Evolutionary conservation across 1,140 invertebrate genomes (phyloP).

Genomic region (Anoplolepis gracilipes): DNA sequence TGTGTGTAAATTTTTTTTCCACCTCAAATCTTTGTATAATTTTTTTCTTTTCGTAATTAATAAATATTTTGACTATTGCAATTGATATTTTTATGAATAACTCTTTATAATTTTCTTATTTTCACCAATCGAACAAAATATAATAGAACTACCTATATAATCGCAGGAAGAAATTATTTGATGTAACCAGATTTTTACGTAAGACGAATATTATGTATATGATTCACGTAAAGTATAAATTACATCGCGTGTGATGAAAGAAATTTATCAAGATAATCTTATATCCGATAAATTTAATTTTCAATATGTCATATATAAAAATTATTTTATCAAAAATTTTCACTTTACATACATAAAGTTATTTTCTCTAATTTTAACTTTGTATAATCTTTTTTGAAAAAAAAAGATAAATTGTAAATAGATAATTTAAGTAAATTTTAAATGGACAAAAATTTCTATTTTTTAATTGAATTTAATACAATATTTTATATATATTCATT

Average conservation of each 20-base stretch:
- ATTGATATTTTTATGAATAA: not conserved
- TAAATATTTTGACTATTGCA: not conserved
- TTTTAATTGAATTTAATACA: not conserved
- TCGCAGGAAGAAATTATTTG: not conserved
- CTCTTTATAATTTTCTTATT: not conserved
- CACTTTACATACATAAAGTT: too few relatives aligned
- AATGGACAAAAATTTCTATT: too few relatives aligned
- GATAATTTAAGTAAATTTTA: too few relatives aligned
- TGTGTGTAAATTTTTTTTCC: not conserved
- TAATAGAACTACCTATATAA: not conserved
- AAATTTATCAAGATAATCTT: slow-evolving; percentile 3
- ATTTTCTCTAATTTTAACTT: too few relatives aligned
- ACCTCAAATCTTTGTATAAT: not conserved
- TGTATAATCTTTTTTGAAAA: too few relatives aligned
- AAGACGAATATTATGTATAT: not conserved
- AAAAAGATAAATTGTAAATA: too few relatives aligned
- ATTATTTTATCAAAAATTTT: too few relatives aligned
- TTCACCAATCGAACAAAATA: not conserved
- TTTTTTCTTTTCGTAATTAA: not conserved
- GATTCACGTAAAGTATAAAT: not conserved
- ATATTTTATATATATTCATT: not conserved
- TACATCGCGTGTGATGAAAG: not conserved
- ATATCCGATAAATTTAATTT: too few relatives aligned
- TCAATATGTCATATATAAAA: too few relatives aligned
- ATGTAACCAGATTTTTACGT: not conserved